Percentiles rank a stretch among this genome's conserved stretches.
These are phyloP conservation scores for Pollenia amentaria DNA, from an alignment of 2,888 invertebrate species.

Conservation along the genomic window DNA sequence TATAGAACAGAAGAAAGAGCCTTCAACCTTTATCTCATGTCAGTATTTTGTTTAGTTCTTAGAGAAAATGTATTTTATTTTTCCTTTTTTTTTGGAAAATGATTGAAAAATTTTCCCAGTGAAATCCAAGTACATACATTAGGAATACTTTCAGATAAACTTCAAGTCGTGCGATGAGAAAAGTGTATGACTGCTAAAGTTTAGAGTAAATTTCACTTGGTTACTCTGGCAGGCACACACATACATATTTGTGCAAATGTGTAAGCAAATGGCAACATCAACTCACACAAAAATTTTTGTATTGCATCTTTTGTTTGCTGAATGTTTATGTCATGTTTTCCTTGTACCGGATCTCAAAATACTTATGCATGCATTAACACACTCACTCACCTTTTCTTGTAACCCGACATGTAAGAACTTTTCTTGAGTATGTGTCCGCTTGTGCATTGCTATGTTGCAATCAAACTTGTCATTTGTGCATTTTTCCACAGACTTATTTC, in stretches of 20 bases:
- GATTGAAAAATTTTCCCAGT: slow-evolving; percentile 37
- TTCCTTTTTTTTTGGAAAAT: background rate
- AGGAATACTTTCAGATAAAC: slow-evolving; percentile 47
- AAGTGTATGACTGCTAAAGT: slow-evolving; percentile 39
- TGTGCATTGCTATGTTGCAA: slow-evolving; percentile 51
- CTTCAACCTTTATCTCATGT: slow-evolving; percentile 56
- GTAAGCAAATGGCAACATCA: slow-evolving; percentile 20
- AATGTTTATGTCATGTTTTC: slow-evolving; percentile 64
- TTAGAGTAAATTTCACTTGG: slow-evolving; percentile 16
- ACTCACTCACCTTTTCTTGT: slow-evolving; percentile 6
- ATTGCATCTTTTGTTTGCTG: slow-evolving; percentile 26
- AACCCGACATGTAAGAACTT: slow-evolving; percentile 4
- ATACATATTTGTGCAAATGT: background rate
- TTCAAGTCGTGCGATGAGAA: slow-evolving; percentile 30
- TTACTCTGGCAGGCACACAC: background rate
- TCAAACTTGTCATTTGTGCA: slow-evolving; percentile 58
- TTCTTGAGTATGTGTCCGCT: slow-evolving; percentile 2
- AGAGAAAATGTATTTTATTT: slow-evolving; percentile 38
- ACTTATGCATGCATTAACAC: slow-evolving; percentile 20
- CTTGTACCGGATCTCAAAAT: slow-evolving; percentile 47
- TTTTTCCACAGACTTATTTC: slow-evolving; percentile 60
- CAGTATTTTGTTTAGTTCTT: slow-evolving; percentile 38
- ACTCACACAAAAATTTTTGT: slow-evolving; percentile 14
- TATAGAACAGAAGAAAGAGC: slow-evolving; percentile 30
- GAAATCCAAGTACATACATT: slow-evolving; percentile 53